These are phyloP conservation scores for Catharus ustulatus DNA, from an alignment of 2,797 vertebrate genomes.

Conservation along the genomic window DNA sequence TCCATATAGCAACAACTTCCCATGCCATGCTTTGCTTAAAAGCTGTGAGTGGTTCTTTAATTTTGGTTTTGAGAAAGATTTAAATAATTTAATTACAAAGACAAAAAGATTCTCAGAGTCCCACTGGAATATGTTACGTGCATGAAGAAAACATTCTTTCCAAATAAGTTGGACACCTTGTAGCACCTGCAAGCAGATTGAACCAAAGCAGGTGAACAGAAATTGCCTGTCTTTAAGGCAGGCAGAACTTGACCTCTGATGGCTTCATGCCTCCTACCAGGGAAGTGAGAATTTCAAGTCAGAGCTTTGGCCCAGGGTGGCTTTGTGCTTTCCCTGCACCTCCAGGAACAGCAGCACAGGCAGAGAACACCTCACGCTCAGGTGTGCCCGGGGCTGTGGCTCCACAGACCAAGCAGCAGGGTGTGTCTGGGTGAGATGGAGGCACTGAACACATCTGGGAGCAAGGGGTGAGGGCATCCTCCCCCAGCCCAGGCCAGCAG, in stretches of 20 bases:
- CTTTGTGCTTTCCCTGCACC: neutral
- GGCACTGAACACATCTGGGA: neutral
- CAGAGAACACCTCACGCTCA: neutral
- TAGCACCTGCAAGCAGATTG: neutral
- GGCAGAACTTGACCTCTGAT: neutral
- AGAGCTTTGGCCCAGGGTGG: neutral
- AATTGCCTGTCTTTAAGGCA: neutral
- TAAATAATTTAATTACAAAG: neutral
- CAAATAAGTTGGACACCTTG: neutral
- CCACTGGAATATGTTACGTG: neutral
- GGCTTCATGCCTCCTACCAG: neutral
- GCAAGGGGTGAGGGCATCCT: neutral
- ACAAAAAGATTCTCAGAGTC: neutral
- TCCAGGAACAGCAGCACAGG: neutral
- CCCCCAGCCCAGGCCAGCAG: neutral
- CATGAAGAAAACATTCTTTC: neutral
- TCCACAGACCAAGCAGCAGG: neutral
- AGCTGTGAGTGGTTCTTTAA: neutral
- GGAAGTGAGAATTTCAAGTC: neutral
- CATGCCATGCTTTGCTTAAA: neutral
- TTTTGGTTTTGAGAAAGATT: neutral
- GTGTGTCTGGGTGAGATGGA: neutral
- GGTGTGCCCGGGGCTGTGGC: neutral
- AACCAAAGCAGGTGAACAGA: neutral
- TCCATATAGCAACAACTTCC: neutral